A percentile compares a stretch with the other conserved stretches of the same genome.
These are phyloP conservation scores for Leptocoma aspasia DNA, from an alignment of 2,113 vertebrate species.

Conservation along the genomic window DNA sequence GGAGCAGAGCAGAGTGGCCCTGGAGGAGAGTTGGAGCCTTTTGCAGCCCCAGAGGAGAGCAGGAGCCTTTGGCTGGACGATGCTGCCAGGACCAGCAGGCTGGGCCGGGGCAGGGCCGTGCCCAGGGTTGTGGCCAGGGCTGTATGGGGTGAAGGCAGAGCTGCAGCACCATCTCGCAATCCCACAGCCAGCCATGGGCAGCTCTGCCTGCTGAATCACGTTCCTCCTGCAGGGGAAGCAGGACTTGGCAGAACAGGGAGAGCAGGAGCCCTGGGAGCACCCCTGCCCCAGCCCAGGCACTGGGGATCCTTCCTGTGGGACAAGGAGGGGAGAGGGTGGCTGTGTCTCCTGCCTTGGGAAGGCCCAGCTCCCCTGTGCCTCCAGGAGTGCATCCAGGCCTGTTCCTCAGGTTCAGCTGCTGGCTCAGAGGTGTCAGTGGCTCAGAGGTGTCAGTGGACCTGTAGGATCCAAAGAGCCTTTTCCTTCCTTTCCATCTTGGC, in stretches of 20 bases:
- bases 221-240: neutral
- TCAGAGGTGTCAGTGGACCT: neutral
- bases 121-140: neutral
- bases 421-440: neutral
- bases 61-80: rapidly evolving
- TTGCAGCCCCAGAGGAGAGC: neutral
- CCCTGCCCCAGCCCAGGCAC: neutral
- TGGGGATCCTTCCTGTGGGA: neutral
- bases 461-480: neutral
- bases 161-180: neutral
- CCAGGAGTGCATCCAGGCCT: neutral
- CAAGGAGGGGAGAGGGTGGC: neutral
- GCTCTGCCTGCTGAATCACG: neutral
- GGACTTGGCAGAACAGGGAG: neutral
- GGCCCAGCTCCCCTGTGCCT: rapidly evolving
- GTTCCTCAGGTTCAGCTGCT: neutral
- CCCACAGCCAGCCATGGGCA: neutral
- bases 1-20: neutral
- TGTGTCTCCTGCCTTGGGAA: rapidly evolving
- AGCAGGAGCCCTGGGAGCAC: neutral
- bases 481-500: neutral
- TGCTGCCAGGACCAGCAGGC: neutral
- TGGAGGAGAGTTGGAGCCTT: neutral
- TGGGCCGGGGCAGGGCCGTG: neutral
- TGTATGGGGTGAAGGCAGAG: rapidly evolving